phyloP scores from a whole-genome alignment of 64 coral and sea anemone genomes.

The Pocillopora damicornis region DNA sequence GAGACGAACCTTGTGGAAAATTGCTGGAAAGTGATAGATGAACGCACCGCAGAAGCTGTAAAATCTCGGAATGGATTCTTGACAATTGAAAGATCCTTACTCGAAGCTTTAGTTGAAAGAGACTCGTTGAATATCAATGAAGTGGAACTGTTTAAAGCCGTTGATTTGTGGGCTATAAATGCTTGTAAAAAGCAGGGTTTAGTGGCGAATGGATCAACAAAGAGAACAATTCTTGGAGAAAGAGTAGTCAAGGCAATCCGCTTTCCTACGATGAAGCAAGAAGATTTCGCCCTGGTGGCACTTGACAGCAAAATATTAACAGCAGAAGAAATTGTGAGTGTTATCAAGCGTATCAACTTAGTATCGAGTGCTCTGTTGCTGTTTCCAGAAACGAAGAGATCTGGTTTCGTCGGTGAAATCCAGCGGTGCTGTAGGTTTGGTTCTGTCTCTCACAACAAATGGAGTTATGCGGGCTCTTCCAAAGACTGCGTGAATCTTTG shows the following conservation, averaged over 20 bases:
- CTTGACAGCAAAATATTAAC: conserved; percentile 60
- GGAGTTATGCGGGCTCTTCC: not conserved
- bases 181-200: conserved; percentile 22
- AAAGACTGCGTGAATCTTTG: not conserved
- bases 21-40: conserved; percentile 65
- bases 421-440: conserved; percentile 26
- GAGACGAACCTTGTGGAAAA: conserved; percentile 28
- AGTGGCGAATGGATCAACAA: conserved; percentile 15
- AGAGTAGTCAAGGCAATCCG: conserved; percentile 43
- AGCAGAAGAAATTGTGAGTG: conserved; percentile 48
- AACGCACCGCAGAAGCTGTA: conserved; percentile 36
- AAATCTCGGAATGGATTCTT: conserved; percentile 26
- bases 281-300: conserved; percentile 45
- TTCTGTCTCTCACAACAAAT: not conserved
- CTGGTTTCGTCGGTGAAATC: conserved; percentile 24
- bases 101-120: conserved; percentile 39
- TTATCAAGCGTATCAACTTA: conserved; percentile 22
- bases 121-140: conserved; percentile 68
- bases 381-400: conserved; percentile 15
- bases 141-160: conserved; percentile 47
- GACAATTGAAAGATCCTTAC: conserved; percentile 48
- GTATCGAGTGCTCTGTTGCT: not conserved
- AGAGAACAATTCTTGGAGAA: conserved; percentile 49
- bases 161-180: conserved; percentile 56
- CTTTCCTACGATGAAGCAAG: conserved; percentile 62